Percentiles rank a stretch among this genome's conserved stretches.
Conservation (phyloP, 2,113 vertebrate genomes). For the Corvus moneduloides region DNA sequence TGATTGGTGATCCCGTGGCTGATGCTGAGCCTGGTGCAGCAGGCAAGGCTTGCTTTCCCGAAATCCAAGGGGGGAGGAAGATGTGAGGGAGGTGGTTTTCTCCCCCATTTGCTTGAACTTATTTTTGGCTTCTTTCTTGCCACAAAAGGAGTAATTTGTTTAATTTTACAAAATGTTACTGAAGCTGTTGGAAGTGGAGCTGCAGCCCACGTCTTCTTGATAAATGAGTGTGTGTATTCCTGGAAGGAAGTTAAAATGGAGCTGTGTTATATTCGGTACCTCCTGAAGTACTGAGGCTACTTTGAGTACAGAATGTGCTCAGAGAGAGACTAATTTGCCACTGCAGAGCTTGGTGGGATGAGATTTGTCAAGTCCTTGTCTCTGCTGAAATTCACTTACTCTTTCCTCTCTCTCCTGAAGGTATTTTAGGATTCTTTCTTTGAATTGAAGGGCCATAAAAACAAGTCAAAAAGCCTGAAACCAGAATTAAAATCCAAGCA, state of each 20-base stretch:
- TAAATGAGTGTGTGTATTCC: conserved; percentile 32
- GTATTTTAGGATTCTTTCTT: neutral
- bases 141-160: conserved; percentile 7
- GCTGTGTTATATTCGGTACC: conserved; percentile 52
- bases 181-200: conserved; percentile 18
- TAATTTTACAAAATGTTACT: neutral
- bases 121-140: neutral
- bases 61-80: neutral
- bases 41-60: neutral
- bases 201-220: conserved; percentile 42
- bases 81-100: neutral
- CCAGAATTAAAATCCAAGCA: neutral
- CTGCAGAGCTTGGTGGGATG: neutral
- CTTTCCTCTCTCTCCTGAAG: neutral
- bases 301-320: conserved; percentile 43
- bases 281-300: conserved; percentile 24
- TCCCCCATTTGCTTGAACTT: neutral
- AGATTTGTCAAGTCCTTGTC: neutral
- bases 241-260: conserved; percentile 41
- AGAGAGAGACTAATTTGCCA: conserved; percentile 2
- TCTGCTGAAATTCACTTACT: neutral
- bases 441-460: neutral
- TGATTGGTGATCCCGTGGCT: fast-evolving
- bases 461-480: neutral
- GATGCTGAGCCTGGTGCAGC: neutral